phyloP scores from a whole-genome alignment of 2,797 vertebrate species.

The Pangasius djambal region DNA sequence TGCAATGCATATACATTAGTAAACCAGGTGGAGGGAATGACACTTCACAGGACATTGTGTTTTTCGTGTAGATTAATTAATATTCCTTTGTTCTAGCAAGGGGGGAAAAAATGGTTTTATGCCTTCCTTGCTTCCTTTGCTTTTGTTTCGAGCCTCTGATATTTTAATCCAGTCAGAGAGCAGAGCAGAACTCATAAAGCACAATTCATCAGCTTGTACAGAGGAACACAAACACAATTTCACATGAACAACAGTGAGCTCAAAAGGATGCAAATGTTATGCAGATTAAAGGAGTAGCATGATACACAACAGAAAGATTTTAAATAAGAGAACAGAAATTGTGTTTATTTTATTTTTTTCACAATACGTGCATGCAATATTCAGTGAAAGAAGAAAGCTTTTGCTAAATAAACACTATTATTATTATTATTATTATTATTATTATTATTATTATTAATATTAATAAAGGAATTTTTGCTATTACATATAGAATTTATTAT shows the following conservation, averaged over 20 bases:
- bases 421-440: background rate
- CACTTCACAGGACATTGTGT: background rate
- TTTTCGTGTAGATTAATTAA: slow-evolving; percentile 13
- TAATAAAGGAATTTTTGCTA: background rate
- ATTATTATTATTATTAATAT: background rate
- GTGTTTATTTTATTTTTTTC: background rate
- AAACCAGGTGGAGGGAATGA: background rate
- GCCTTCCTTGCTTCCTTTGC: slow-evolving; percentile 3
- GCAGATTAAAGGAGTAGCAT: background rate
- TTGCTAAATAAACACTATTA: background rate
- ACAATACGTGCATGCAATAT: too few relatives aligned
- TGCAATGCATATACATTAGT: background rate
- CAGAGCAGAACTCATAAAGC: slow-evolving; percentile 1
- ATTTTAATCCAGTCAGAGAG: slow-evolving; percentile 23
- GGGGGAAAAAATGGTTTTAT: background rate
- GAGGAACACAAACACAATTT: slow-evolving; percentile 29
- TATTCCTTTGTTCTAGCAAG: background rate
- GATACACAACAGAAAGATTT: background rate
- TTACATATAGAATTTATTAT: background rate
- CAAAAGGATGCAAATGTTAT: slow-evolving; percentile 22
- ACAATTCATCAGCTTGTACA: slow-evolving; percentile 6
- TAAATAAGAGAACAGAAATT: slow-evolving; percentile 5
- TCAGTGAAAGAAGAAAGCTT: background rate
- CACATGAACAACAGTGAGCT: slow-evolving; percentile 18
- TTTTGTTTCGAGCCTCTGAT: slow-evolving; percentile 19